Base-by-base conservation (phyloP, 2,888 invertebrate genomes). In the Sarcophaga variegata region DNA sequence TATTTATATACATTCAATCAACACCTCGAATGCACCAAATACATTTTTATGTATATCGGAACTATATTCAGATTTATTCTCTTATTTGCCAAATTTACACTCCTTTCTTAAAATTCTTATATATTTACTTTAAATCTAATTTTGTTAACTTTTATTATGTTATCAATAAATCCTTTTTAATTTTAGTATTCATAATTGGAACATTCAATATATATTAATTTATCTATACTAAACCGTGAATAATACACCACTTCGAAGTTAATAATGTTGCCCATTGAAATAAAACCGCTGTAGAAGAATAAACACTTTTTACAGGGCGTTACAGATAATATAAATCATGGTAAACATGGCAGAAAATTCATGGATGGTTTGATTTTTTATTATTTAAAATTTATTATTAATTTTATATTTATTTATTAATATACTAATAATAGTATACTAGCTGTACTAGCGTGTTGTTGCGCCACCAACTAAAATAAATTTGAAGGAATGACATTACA, bases 221-320 rank as follows among this genome's bases (percentile, higher is more conserved):
- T 85, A 87, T 87, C 85, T 84, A 87, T 76, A 84, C 82, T 85
- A 87, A 85, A 67, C 82, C 84, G 83, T 87, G 83, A 86, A 83
- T 86, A 78, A 86, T 86, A 86, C 71, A 62, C 77, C 71, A 78
- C 71, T 80, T 76, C 37, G 27, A 77, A 81, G 62, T 81, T 14
- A 83, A 49, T 59, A 81, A 45, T 67, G 69, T 82, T 81, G n/a
- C n/a, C 37, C 0, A 64, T 27, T 2, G 11, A 60, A 66, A 71
- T 62, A 2, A 74, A 69, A 83, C 67, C 11, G 10, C 63, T 17
- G 27, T 12, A 74, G 78, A 62, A 78, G 62, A 69, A 54, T 83
- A 71, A 83, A 83, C 77, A 83, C 71, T 45, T 62, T 22, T 62
- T 71, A 83, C 83, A 72, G 77, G 83, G 83, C 49, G 71, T 2